Evolutionary conservation across 2,797 vertebrate genomes (phyloP), one percentile per base, ranked within the genome.

Genomic region (Typhlichthys eigenmanni): DNA sequence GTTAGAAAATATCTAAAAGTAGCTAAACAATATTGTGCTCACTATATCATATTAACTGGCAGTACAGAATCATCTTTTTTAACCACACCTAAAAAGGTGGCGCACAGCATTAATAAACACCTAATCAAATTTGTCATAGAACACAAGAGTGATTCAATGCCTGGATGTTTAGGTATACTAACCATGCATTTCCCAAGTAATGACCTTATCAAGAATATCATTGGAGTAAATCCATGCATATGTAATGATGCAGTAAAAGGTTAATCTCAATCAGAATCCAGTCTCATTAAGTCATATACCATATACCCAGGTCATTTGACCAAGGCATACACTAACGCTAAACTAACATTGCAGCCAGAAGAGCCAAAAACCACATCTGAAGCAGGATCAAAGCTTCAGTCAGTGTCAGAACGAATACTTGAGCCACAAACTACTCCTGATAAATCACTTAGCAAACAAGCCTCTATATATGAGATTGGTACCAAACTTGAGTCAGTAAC

Each of bases 121-220:
- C 57, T 86, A 2, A 10, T 45, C 16, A 0, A 58, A 1, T 60
- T 80, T 3, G 7, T 83, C 11, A 1, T 43, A 2, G 2, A 50
- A 11, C 56, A 74, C 5, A 32, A 57, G 0, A 53, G 1, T 0
- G 51, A 67, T 9, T 5, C 1, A 7, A 69, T 60, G 10, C 1
- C 6, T 29, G 58, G 70, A 0, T 87, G 85, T 29, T 66, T 86
- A 3, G 87, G 87, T 0, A 52, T 86, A 13, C 24, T 89, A 2
- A 72, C 66, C 2, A 47, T 84, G 38, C 14, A 66, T 65, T 89
- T 82, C 50, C 85, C 84, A 16, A 73, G 85, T 47, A 13, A 65
- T 17, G 52, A 71, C 0, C 43, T 87, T 1, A 72, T 86, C 16
- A 51, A 51, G 24, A 50, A 55, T 0, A 85, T 87, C 0, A 78